Evolutionary conservation across 2,888 invertebrate species (phyloP).

Genomic region (Osmoderma eremita): DNA sequence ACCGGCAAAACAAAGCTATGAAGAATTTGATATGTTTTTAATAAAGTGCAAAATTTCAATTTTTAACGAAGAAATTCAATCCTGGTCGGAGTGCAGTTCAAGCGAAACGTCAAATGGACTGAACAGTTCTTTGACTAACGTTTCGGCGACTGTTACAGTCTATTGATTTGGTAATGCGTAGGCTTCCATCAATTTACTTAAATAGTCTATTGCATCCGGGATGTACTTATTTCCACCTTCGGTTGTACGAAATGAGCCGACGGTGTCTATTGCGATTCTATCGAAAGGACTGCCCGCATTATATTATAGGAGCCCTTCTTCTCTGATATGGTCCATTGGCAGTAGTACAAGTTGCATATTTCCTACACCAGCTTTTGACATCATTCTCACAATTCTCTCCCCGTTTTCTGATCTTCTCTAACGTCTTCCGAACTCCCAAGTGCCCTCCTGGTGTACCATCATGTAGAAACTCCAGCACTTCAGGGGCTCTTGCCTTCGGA

Average conservation of each 20-base stretch:
- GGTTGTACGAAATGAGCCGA: conserved; percentile 47
- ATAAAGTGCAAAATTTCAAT: too few relatives aligned
- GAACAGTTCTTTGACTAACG: conserved; percentile 47
- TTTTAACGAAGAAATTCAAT: too few relatives aligned
- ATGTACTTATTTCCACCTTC: conserved; percentile 48
- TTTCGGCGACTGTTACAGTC: conserved; percentile 52
- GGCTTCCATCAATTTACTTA: conserved; percentile 52
- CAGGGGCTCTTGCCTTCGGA: not conserved
- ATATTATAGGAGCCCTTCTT: conserved; percentile 46
- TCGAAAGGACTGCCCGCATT: conserved; percentile 46
- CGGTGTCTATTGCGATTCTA: conserved; percentile 47
- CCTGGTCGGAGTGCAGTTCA: conserved; percentile 51
- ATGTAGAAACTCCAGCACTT: not conserved
- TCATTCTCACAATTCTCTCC: conserved; percentile 46
- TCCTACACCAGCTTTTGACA: conserved; percentile 49
- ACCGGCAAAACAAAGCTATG: too few relatives aligned
- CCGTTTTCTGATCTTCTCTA: not conserved
- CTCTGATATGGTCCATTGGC: conserved; percentile 45
- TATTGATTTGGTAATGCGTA: conserved; percentile 53
- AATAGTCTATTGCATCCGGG: conserved; percentile 50
- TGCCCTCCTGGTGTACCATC: conserved; percentile 50
- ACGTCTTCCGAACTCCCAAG: conserved; percentile 50
- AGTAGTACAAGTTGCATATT: conserved; percentile 42
- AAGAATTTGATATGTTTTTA: too few relatives aligned
- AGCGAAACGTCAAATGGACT: conserved; percentile 46